These are phyloP conservation scores for Tenthredo distinguenda DNA, from an alignment of 2,888 invertebrate species.

Conservation along the genomic window DNA sequence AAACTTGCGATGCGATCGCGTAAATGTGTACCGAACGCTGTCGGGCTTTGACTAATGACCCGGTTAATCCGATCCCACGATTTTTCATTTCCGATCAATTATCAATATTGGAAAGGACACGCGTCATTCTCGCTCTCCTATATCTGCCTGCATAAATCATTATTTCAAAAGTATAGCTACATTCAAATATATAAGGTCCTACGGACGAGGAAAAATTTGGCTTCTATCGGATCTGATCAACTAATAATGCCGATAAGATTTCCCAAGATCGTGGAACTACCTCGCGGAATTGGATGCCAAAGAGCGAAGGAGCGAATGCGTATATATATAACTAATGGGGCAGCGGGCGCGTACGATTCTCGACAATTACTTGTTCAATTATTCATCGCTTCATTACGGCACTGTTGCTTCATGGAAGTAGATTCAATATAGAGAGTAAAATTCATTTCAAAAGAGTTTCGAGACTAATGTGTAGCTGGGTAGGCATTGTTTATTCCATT, in stretches of 20 bases:
- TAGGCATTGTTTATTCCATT: constrained; percentile 26
- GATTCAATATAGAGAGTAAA: constrained; percentile 25
- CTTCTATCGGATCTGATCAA: not conserved
- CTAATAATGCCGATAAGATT: constrained; percentile 3
- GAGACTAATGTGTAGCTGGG: not conserved
- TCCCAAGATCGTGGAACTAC: not conserved
- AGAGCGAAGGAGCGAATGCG: not conserved
- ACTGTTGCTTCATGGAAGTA: constrained; percentile 23
- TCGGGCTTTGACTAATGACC: constrained; percentile 36
- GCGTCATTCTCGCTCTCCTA: not conserved
- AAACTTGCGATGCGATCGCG: not conserved
- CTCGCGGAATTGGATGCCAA: constrained; percentile 4
- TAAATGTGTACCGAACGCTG: not conserved
- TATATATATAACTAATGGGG: not conserved
- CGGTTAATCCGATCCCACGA: constrained; percentile 11
- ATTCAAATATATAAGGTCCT: not conserved
- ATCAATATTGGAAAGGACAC: constrained; percentile 7
- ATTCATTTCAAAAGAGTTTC: constrained; percentile 19
- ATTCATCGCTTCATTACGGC: constrained; percentile 40
- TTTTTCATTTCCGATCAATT: constrained; percentile 41
- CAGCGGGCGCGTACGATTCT: not conserved
- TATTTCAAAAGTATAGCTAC: not conserved
- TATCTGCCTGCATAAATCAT: not conserved
- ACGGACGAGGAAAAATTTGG: not conserved
- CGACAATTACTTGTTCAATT: constrained; percentile 41